Percentiles rank a stretch among this genome's conserved stretches.
Conservation (phyloP, 2,113 vertebrate species). For the Myotis brandtii region DNA sequence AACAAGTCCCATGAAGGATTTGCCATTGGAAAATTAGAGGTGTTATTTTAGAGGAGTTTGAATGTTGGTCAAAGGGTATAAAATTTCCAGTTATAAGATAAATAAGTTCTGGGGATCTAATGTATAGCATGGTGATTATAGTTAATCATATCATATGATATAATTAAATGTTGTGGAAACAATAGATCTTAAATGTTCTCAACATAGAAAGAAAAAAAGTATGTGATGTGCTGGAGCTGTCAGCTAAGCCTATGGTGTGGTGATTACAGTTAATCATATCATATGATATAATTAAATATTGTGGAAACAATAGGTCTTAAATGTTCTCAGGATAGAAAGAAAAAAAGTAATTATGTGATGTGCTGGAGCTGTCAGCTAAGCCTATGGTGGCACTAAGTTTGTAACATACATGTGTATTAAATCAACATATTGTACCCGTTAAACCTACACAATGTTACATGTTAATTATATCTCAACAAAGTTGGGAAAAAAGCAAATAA, state of each 20-base stretch:
- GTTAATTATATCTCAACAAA: background rate
- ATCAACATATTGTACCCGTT: background rate
- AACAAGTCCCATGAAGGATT: background rate
- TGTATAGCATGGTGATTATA: background rate
- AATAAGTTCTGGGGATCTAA: background rate
- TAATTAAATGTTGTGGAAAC: background rate
- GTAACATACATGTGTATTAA: background rate
- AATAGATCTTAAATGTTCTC: background rate
- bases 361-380: background rate
- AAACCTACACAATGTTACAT: background rate
- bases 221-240: background rate
- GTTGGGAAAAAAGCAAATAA: background rate
- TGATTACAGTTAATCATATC: background rate
- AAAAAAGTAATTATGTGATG: background rate
- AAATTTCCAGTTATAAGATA: background rate
- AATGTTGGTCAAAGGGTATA: background rate
- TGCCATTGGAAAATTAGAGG: background rate
- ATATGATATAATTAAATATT: background rate
- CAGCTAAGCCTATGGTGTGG: background rate
- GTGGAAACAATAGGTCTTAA: background rate
- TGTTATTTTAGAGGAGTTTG: background rate
- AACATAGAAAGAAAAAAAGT: background rate
- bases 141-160: background rate
- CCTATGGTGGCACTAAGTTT: background rate
- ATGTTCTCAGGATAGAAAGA: background rate